Base-by-base conservation (phyloP, 2,113 vertebrate species). In the Rutilus rutilus region DNA sequence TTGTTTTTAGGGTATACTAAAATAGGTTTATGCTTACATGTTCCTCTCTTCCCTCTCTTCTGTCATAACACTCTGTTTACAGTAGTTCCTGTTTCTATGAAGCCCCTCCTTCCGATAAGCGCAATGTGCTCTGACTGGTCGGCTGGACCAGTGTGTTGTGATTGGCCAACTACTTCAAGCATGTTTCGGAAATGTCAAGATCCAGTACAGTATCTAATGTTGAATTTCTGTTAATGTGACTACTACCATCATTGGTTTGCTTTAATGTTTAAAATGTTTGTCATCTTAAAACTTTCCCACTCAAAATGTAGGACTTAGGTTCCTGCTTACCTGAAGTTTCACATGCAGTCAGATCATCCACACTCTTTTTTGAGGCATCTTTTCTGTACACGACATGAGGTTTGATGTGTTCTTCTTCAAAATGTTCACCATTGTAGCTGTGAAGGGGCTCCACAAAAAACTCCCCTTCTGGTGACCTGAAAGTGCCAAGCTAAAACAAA, bases 391-490 rank as follows among this genome's bases (percentile, higher is more conserved):
- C 95, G 42, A 99, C 90, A 87, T 99, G 98, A 88, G 97, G 97
- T 92, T 99, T 99, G 90, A 95, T 97, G 91, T 98, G 96, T 88
- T 97, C 97, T 92, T 99, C 98, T 94, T 97, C 96, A 87, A 95
- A 96, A 82, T 96, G 93, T 89, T 96, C 94, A 45, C 96, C 96
- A 90, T 96, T 93, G 6, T 96, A 87, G 0, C 94, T 96, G 47
- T 97, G 93, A 64, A 99, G 93, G 2, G 98, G 98, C 90, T 99
- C 98, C 92, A 99, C 96, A 85, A 98, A 99, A 94, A 97, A 99
- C 88, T 99, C 97, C 91, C 96, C 98, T 86, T 97, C 97, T 0
- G 97, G 95, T 93, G 97, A 98, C 93, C 96, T 97, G 94, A 99
- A 99, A 1, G 97, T 99, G 92, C 98, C 98, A 91, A 99, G 95